phyloP scores from a whole-genome alignment of 2,888 invertebrate species.

The Anodontia alba region DNA sequence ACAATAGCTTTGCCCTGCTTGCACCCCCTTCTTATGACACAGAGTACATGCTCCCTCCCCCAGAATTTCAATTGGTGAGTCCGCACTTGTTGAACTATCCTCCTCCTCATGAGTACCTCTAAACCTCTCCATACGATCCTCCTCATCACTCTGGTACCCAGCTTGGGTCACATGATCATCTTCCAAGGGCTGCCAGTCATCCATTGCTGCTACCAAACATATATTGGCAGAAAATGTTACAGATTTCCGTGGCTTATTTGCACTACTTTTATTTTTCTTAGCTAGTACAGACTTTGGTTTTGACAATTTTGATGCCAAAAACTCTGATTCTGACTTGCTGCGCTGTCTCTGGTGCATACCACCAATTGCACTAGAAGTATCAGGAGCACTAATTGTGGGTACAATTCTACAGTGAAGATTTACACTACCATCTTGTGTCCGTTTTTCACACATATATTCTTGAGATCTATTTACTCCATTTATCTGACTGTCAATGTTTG shows the following conservation, averaged over 20 bases:
- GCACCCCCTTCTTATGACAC: slow-evolving; percentile 93
- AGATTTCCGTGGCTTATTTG: slow-evolving; percentile 87
- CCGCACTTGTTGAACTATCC: slow-evolving; percentile 72
- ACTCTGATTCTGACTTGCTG: slow-evolving; percentile 79
- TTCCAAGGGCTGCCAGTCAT: slow-evolving; percentile 81
- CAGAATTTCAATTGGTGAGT: slow-evolving; percentile 66
- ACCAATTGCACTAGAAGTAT: not conserved
- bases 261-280: slow-evolving; percentile 68
- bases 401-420: slow-evolving; percentile 1
- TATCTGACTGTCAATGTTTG: not conserved
- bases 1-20: slow-evolving; percentile 93
- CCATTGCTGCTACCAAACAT: slow-evolving; percentile 95
- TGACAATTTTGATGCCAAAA: slow-evolving; percentile 54
- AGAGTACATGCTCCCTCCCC: slow-evolving; percentile 92
- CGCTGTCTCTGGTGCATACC: slow-evolving; percentile 61
- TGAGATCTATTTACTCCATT: not conserved
- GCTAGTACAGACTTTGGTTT: slow-evolving; percentile 79
- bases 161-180: slow-evolving; percentile 44
- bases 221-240: slow-evolving; percentile 98
- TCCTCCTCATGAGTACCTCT: slow-evolving; percentile 70
- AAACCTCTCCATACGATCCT: slow-evolving; percentile 54
- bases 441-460: slow-evolving; percentile 9
- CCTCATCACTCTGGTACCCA: slow-evolving; percentile 73
- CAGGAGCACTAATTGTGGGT: slow-evolving; percentile 11
- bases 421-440: slow-evolving; percentile 6